Conservation (phyloP, 1,140 invertebrate genomes). For the Drosophila paulistorum region DNA sequence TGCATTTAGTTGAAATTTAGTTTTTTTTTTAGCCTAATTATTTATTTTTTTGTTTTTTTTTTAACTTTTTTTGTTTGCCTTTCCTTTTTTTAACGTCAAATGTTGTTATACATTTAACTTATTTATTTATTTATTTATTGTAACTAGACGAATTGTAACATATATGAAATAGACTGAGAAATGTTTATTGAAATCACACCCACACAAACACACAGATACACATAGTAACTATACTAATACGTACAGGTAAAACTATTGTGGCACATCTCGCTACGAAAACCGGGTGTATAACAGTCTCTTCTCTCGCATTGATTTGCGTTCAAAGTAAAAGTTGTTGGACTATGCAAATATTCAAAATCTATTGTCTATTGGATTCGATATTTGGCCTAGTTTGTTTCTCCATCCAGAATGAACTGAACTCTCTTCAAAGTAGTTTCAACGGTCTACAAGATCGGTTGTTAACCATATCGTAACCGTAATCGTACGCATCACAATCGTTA, state of each 20-base stretch:
- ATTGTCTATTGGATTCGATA: background rate
- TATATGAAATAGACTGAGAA: conserved; percentile 69
- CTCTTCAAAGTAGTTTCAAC: conserved; percentile 17
- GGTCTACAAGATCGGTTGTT: conserved; percentile 29
- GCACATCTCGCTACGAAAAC: background rate
- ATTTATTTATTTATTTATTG: conserved; percentile 80
- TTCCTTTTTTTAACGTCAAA: conserved; percentile 32
- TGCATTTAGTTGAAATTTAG: background rate
- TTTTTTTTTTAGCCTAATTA: conserved; percentile 6
- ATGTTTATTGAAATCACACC: conserved; percentile 55
- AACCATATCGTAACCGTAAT: background rate
- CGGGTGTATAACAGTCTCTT: conserved; percentile 34
- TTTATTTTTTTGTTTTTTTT: conserved; percentile 52
- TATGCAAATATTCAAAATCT: conserved; percentile 54
- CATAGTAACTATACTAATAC: too few species aligned
- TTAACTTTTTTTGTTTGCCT: conserved; percentile 30
- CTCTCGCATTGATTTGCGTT: background rate
- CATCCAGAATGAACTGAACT: conserved; percentile 33
- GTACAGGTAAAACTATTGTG: background rate
- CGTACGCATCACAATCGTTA: background rate
- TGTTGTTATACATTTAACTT: conserved; percentile 44
- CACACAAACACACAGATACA: background rate
- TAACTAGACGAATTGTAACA: conserved; percentile 75
- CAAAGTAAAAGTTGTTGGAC: conserved; percentile 65
- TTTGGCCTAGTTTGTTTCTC: conserved; percentile 35